phyloP scores from a whole-genome alignment of 2,888 invertebrate species.

The Euzetes globulus region DNA sequence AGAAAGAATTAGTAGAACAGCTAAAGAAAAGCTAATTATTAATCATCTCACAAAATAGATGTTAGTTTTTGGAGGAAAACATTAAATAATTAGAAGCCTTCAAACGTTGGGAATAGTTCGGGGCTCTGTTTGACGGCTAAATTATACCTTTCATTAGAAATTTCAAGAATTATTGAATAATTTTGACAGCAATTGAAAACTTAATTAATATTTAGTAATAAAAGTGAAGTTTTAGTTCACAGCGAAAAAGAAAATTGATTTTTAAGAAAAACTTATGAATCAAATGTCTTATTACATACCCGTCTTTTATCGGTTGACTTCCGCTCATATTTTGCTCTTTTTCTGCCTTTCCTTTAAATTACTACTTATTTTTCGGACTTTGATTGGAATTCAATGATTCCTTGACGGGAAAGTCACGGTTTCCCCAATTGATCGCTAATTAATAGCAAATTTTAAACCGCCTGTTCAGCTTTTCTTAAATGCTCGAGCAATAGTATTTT shows the following conservation, averaged over 20 bases:
- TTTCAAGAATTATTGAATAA: neutral
- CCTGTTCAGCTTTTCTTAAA: no score
- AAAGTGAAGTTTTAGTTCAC: neutral
- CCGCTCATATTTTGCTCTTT: neutral
- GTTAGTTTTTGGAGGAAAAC: no score
- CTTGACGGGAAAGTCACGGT: no score
- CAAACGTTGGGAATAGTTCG: neutral
- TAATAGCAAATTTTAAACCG: no score
- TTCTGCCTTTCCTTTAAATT: neutral
- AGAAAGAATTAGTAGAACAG: no score
- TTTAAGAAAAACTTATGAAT: neutral
- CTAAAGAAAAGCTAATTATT: no score
- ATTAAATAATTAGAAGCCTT: no score
- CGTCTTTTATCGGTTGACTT: neutral
- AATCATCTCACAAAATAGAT: no score
- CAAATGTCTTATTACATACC: neutral
- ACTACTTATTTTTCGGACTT: no score
- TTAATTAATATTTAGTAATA: slow-evolving; percentile 30
- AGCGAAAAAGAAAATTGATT: neutral
- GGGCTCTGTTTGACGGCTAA: neutral
- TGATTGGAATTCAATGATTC: no score
- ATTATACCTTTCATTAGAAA: neutral
- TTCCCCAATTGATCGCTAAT: no score
- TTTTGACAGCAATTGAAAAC: neutral
- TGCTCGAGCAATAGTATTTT: no score